Evolutionary conservation across 2,113 vertebrate genomes (phyloP).

Genomic region (Pseudonaja textilis): DNA sequence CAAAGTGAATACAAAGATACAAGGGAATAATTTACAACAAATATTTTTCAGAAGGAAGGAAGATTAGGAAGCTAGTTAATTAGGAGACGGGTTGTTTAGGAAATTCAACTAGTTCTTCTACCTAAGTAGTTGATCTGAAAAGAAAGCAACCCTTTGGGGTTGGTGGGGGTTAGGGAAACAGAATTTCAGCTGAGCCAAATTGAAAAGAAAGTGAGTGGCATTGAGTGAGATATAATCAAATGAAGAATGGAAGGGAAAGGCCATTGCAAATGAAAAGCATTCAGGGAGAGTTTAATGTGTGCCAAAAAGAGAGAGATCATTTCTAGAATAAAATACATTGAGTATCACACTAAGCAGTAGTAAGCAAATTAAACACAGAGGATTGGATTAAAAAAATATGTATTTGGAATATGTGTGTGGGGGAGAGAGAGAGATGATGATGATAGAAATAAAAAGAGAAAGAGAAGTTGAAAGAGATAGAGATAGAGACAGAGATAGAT

Average conservation of each 20-base stretch:
- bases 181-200: conserved; percentile 7
- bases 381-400: conserved; percentile 6
- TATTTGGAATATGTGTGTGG: background rate
- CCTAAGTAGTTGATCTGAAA: conserved; percentile 13
- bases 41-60: background rate
- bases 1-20: conserved; percentile 8
- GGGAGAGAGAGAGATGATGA: background rate
- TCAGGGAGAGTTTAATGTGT: background rate
- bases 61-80: background rate
- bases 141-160: background rate
- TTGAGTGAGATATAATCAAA: background rate
- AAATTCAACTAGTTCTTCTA: background rate
- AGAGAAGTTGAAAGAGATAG: too few relatives aligned
- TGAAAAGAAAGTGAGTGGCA: background rate
- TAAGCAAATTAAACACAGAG: conserved; percentile 28
- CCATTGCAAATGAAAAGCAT: background rate
- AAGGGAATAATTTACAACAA: background rate
- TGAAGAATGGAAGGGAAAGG: conserved; percentile 22
- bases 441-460: too few relatives aligned
- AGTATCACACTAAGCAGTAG: conserved; percentile 28
- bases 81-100: background rate
- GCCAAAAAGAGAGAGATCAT: background rate
- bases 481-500: too few relatives aligned
- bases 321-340: conserved; percentile 13
- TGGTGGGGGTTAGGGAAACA: too few relatives aligned